phyloP scores from a whole-genome alignment of 2,888 invertebrate genomes.

The Ormyrus rosae region DNA sequence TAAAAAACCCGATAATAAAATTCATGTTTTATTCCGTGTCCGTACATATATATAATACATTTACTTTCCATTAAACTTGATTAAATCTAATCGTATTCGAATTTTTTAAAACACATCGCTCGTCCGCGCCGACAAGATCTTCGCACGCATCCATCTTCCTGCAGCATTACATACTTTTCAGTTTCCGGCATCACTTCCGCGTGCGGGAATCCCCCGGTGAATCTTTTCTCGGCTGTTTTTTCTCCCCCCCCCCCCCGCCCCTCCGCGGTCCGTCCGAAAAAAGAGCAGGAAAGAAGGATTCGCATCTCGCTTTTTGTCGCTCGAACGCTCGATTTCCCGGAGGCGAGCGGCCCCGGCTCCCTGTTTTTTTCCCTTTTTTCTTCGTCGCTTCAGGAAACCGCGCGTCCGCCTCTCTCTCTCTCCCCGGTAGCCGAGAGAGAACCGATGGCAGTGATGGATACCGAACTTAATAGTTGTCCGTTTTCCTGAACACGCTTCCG shows the following conservation, averaged over 20 bases:
- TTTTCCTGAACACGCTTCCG: constrained; percentile 59
- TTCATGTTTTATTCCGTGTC: too few species aligned
- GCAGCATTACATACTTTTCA: constrained; percentile 35
- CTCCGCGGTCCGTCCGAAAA: constrained; percentile 3
- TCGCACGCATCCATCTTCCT: constrained; percentile 34
- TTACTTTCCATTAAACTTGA: background rate
- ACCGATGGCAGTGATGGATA: constrained; percentile 68
- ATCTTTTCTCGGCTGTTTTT: constrained; percentile 30
- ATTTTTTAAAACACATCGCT: background rate
- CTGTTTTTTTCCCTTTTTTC: constrained; percentile 1
- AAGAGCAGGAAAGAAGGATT: constrained; percentile 36
- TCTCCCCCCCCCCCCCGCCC: background rate
- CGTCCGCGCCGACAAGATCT: background rate
- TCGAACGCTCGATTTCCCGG: constrained; percentile 49
- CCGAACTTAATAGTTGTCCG: constrained; percentile 68
- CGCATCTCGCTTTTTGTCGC: constrained; percentile 48
- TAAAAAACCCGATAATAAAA: too few species aligned
- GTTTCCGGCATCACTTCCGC: constrained; percentile 28
- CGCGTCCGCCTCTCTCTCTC: constrained; percentile 10
- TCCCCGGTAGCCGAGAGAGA: constrained; percentile 13
- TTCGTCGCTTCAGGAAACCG: constrained; percentile 1
- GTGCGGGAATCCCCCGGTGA: constrained; percentile 10
- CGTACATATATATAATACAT: background rate
- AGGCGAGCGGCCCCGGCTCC: background rate
- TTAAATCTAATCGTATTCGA: background rate